Evolutionary conservation across 1,140 invertebrate species (phyloP), one percentile per base, ranked within the genome.

Genomic region (Drosophila saltans): DNA sequence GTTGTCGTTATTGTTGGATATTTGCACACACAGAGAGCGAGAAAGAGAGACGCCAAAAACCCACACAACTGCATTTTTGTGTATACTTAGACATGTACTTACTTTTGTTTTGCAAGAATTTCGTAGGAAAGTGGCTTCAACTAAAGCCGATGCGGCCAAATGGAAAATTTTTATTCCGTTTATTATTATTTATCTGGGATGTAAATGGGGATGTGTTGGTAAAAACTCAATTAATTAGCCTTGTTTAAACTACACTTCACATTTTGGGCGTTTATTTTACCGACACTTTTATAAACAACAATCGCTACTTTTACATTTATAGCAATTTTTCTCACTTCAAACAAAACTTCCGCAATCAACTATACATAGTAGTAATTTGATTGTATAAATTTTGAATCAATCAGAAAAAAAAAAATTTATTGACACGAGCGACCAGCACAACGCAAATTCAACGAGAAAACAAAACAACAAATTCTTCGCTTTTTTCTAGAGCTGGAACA

Each of bases 271-370:
- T 59, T 16, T 16, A 82, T 71, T 69, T 56, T 79, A 79, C 45
- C 69, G 80, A 67, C 83, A 86, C 82, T 86, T 86, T 88, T 83
- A 86, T 82, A 82, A 57, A 75, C 70, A 81, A 52, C 2, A 26
- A 26, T 52, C 21, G 45, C 21, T 26, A 10, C 8, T 26, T 3
- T 48, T 48, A 3, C 3, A 24, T 24, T 52, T 10, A 26, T 52
- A 10, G 21, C 24, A 52, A 26, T 26, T 10, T 24, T 69, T 55
- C 59, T 81, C 66, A 71, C 69, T 70, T 75, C 67, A 8, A 24
- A 48, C 1, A 69, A 8, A 24, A 48, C 2, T 9, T 48, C 10
- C 2, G 7, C 9, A 52, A 26, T 26, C 45, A 3, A 10, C 21
- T 52, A 9, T 26, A 21, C 45, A 52, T 21, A 26, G 21, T 52